Evolutionary conservation across 2,888 invertebrate genomes (phyloP).

Genomic region (Xylophagus ater): DNA sequence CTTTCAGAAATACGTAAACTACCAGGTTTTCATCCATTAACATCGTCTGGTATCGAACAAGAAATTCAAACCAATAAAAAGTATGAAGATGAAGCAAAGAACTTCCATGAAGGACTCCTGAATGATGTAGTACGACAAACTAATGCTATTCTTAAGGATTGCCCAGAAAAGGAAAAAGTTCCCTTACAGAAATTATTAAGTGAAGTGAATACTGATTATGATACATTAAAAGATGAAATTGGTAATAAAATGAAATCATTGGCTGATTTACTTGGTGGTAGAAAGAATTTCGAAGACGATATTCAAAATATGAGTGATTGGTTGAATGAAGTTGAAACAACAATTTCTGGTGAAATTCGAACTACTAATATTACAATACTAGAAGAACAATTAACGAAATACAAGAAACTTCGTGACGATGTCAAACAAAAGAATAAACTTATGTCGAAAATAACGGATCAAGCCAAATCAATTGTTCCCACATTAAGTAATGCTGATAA

Average conservation of each 20-base stretch:
- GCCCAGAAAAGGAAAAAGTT: constrained; percentile 57
- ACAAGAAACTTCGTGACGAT: constrained; percentile 65
- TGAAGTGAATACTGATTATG: constrained; percentile 59
- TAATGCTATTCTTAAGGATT: constrained; percentile 66
- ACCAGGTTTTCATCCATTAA: constrained; percentile 61
- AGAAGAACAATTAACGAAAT: constrained; percentile 80
- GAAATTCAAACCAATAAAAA: constrained; percentile 65
- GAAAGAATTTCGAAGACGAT: constrained; percentile 72
- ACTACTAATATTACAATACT: constrained; percentile 70
- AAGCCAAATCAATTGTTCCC: constrained; percentile 67
- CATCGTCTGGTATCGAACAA: constrained; percentile 69
- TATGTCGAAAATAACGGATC: constrained; percentile 64
- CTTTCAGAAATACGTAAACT: constrained; percentile 63
- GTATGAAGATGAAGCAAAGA: constrained; percentile 63
- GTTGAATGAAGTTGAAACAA: constrained; percentile 83
- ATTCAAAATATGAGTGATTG: constrained; percentile 73
- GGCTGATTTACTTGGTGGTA: constrained; percentile 59
- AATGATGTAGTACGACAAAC: constrained; percentile 67
- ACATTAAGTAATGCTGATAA: constrained; percentile 78
- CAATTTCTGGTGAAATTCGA: constrained; percentile 68
- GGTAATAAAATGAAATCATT: constrained; percentile 60
- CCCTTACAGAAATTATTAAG: constrained; percentile 55
- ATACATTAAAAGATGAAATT: constrained; percentile 59
- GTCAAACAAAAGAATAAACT: constrained; percentile 58
- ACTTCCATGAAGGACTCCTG: constrained; percentile 63